Percentiles rank a stretch among this genome's conserved stretches.
These are phyloP conservation scores for Meda fulgida DNA, from an alignment of 2,797 vertebrate genomes.

Conservation along the genomic window DNA sequence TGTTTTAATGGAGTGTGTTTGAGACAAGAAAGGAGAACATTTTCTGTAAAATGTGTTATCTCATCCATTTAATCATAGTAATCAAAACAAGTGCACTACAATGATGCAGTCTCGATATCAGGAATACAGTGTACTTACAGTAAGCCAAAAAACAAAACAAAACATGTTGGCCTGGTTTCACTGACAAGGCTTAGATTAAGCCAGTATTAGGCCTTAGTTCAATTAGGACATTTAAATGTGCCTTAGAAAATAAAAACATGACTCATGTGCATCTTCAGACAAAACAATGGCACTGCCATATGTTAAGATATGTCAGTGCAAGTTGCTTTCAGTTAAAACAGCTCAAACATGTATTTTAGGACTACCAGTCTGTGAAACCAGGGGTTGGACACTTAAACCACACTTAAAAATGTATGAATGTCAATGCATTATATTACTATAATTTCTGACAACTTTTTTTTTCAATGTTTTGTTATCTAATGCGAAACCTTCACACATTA, in stretches of 20 bases:
- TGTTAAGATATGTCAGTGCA: too few relatives aligned
- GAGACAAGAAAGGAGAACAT: conserved; percentile 2
- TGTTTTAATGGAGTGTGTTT: not conserved
- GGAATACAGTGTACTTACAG: not conserved
- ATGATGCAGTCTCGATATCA: conserved; percentile 12
- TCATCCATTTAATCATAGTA: conserved; percentile 36
- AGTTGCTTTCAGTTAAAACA: too few relatives aligned
- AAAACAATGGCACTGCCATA: too few relatives aligned
- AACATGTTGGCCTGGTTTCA: not conserved
- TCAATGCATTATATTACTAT: not conserved
- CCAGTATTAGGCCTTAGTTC: too few relatives aligned
- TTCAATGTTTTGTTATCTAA: not conserved
- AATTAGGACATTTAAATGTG: too few relatives aligned
- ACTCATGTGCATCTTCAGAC: too few relatives aligned
- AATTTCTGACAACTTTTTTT: not conserved
- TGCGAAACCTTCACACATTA: not conserved
- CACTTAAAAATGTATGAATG: conserved; percentile 4
- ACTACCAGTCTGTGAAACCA: too few relatives aligned
- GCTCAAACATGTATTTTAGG: too few relatives aligned
- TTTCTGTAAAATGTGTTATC: conserved; percentile 13
- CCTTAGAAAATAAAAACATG: too few relatives aligned
- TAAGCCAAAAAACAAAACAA: not conserved
- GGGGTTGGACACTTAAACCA: not conserved
- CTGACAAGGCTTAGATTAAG: not conserved
- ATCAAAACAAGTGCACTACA: conserved; percentile 35